Evolutionary conservation across 2,797 vertebrate species (phyloP).

Genomic region (Helicolenus hilgendorfi): DNA sequence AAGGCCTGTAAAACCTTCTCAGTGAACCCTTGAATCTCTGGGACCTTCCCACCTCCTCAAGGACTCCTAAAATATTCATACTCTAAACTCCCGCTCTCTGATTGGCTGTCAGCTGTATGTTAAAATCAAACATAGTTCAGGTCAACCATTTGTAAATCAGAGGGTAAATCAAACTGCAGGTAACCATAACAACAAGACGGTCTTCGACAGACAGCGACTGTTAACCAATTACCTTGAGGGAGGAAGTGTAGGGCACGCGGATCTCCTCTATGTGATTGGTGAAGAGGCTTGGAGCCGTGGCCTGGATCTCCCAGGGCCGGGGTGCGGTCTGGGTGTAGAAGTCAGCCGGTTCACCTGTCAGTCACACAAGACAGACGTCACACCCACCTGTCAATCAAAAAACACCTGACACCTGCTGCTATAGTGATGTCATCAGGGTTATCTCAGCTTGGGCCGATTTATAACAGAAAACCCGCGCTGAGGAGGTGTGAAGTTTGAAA

Average conservation of each 20-base stretch:
- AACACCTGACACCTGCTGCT: neutral
- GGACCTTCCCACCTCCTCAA: neutral
- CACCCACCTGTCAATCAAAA: neutral
- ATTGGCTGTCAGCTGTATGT: neutral
- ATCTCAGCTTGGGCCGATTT: neutral
- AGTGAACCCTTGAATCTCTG: too few species aligned
- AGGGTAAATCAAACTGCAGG: neutral
- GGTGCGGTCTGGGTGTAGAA: slow-evolving; percentile 83
- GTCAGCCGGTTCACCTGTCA: slow-evolving; percentile 84
- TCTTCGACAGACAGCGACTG: neutral
- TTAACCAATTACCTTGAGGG: slow-evolving; percentile 79
- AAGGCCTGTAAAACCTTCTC: neutral
- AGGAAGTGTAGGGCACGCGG: slow-evolving; percentile 85
- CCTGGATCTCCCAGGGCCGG: slow-evolving; percentile 82
- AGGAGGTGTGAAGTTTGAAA: neutral
- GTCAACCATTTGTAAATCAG: neutral
- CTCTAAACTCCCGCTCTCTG: neutral
- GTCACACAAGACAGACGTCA: neutral
- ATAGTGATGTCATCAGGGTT: neutral
- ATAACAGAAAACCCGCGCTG: neutral
- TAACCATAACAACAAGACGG: neutral
- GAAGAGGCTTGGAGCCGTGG: slow-evolving; percentile 75
- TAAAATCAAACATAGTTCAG: neutral
- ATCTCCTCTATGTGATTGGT: slow-evolving; percentile 69
- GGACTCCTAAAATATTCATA: neutral